Base-by-base conservation (phyloP, 2,113 vertebrate species). In the Gadus macrocephalus region DNA sequence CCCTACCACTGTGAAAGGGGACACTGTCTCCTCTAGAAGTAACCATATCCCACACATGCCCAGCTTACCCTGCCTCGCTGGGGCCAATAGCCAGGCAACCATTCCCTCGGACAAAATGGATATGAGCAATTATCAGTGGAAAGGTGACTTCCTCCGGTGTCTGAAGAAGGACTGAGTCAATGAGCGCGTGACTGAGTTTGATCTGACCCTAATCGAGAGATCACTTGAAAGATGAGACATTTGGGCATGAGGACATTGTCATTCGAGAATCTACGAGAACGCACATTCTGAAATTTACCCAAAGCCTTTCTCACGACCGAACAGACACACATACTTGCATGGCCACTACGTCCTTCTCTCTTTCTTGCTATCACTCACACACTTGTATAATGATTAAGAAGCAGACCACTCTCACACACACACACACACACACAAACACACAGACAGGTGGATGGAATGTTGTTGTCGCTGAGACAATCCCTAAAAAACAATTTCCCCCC, bases 11-110 rank as follows among this genome's bases (percentile, higher is more conserved):
- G 71, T 66, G 79, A 78, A 89, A 88, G 77, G 9, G 53, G 83
- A 88, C 74, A 81, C 85, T 1, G 31, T 74, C 73, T 73, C 78
- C 76, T 76, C 16, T 2, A 71, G 63, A 74, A 31, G 84, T 76
- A 86, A 84, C 14, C 15, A 55, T 66, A 85, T 83, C 86, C 83
- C 68, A n/a, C 25, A 53, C 69, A 75, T 71, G 42, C 66, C 64
- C 64, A 15, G 49, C 58, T 72, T 59, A 56, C 59, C 19, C 76
- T 53, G 49, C 74, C 62, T 3, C 19, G 15, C 71, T 15, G 25
- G 63, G 68, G 64, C 17, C 20, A 56, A 74, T 68, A 71, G 17
- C 58, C 55, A 61, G 19, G 8, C 19, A 49, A 31, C 35, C 7
- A 22, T 59, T 17, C 58, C 28, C 55, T 27, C 17, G 27, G 14